These are phyloP conservation scores for Sebastes miniatus DNA, from an alignment of 2,797 vertebrate genomes.

Conservation along the genomic window DNA sequence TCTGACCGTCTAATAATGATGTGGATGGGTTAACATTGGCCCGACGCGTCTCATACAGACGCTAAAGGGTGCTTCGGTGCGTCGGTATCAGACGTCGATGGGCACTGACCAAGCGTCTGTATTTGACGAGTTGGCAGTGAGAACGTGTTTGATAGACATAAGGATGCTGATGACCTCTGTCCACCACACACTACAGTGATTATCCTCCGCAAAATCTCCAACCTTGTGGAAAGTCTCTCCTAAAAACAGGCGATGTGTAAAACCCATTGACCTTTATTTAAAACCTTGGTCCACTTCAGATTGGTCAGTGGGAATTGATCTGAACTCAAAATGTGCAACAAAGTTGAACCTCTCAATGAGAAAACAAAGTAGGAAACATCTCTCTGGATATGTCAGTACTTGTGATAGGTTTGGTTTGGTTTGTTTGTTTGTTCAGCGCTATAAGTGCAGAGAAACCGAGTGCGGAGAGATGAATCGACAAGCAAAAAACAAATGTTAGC, in stretches of 20 bases:
- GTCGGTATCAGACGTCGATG: neutral
- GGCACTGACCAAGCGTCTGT: rapidly evolving
- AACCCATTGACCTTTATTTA: neutral
- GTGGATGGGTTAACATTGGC: no score
- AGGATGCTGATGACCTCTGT: neutral
- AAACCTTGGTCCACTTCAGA: neutral
- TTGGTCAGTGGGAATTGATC: no score
- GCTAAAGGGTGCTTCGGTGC: no score
- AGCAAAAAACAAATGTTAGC: slow-evolving; percentile 11
- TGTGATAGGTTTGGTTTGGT: neutral
- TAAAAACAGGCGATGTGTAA: rapidly evolving
- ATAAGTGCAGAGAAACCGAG: neutral
- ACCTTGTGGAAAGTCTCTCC: neutral
- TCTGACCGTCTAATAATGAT: no score
- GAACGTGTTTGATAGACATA: rapidly evolving
- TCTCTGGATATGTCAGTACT: neutral
- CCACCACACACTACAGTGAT: rapidly evolving
- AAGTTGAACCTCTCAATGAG: neutral
- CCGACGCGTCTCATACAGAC: no score
- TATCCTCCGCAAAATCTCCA: no score
- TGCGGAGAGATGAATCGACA: neutral
- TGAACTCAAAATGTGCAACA: neutral
- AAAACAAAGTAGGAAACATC: neutral
- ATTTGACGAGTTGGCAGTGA: no score
- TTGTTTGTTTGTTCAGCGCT: neutral